These are phyloP conservation scores for Coranthus polyacanthus DNA, from an alignment of 2,797 vertebrate species.

Conservation along the genomic window DNA sequence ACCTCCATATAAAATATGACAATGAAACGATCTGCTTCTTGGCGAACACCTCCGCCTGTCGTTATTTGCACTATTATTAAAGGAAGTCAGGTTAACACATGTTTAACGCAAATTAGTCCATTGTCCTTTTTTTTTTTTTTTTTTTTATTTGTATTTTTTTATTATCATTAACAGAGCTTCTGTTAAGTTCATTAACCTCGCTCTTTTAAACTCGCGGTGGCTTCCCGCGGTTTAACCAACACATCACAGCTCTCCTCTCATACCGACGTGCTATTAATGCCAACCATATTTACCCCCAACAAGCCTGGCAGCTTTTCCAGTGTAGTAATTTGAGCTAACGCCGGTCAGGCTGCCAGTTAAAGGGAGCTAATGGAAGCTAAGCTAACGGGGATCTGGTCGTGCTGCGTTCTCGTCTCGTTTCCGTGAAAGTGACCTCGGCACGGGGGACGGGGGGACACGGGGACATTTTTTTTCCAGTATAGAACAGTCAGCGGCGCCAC, in stretches of 20 bases:
- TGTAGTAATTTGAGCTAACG: not conserved
- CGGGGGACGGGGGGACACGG: too few species aligned
- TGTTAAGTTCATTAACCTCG: too few species aligned
- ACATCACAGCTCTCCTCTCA: not conserved
- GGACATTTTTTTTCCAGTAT: rapidly evolving
- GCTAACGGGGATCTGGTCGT: rapidly evolving
- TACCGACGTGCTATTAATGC: not conserved
- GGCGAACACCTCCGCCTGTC: too few species aligned
- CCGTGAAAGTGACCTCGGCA: constrained; percentile 12
- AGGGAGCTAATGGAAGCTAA: rapidly evolving
- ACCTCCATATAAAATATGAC: too few species aligned
- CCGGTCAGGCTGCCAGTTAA: not conserved
- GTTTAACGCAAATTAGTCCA: too few species aligned
- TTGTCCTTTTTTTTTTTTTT: too few species aligned
- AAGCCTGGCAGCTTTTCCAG: not conserved
- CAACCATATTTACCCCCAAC: not conserved
- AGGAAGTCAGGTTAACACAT: too few species aligned
- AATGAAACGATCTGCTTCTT: too few species aligned
- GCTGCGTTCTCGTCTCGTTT: not conserved
- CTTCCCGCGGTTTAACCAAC: not conserved
- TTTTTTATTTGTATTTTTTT: too few species aligned
- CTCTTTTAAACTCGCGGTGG: not conserved
- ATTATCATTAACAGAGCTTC: too few species aligned
- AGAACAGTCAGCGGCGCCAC: not conserved
- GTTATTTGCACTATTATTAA: too few species aligned